Evolutionary conservation across 2,797 vertebrate genomes (phyloP).

Genomic region (Xenopus petersii): DNA sequence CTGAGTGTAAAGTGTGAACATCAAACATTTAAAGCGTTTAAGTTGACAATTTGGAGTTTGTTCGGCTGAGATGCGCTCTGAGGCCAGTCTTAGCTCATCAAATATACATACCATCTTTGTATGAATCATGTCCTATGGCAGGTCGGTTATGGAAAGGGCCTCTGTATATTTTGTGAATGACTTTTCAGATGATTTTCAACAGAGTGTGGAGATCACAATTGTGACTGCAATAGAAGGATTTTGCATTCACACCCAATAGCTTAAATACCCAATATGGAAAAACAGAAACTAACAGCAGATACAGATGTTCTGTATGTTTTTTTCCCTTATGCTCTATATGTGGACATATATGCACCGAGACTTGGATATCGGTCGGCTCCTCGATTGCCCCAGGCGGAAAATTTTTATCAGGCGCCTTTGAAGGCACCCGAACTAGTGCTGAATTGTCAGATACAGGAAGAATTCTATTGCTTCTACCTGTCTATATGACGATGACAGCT

Average conservation of each 20-base stretch:
- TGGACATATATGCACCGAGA: too few species aligned
- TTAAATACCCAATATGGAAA: neutral
- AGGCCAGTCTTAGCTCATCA: constrained; percentile 46
- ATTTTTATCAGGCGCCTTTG: too few species aligned
- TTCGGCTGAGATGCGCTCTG: constrained; percentile 36
- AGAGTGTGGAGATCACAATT: neutral
- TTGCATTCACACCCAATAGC: constrained; percentile 20
- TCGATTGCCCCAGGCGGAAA: too few species aligned
- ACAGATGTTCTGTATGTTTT: too few species aligned
- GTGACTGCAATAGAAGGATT: neutral
- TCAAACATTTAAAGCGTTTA: constrained; percentile 51
- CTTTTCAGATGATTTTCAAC: constrained; percentile 8
- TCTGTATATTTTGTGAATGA: constrained; percentile 26
- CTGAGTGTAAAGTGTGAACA: constrained; percentile 32
- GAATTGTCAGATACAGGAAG: too few species aligned
- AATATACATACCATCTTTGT: constrained; percentile 44
- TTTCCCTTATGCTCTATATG: too few species aligned
- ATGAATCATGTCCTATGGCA: constrained; percentile 34
- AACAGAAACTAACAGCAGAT: too few species aligned
- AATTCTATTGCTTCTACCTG: too few species aligned
- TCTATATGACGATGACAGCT: neutral
- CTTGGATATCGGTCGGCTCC: too few species aligned
- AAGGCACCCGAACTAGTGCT: too few species aligned
- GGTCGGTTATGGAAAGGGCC: constrained; percentile 4
- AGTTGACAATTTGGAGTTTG: constrained; percentile 49